Conservation (phyloP, 2,797 vertebrate genomes). For the Clarias platycephalus region DNA sequence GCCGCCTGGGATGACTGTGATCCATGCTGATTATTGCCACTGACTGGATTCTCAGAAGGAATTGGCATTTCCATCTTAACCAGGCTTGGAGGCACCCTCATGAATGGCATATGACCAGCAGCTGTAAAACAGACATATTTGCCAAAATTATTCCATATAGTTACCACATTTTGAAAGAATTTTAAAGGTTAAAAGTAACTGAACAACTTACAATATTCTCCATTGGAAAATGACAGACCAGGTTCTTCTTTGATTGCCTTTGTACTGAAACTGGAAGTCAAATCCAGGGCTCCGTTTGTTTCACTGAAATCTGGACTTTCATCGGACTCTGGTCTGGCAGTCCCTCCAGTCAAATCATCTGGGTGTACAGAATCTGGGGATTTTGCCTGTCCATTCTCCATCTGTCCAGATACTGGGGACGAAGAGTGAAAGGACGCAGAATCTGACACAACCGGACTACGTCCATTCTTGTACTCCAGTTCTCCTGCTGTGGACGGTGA, state of each 20-base stretch:
- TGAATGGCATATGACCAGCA: slow-evolving; percentile 77
- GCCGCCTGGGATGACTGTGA: slow-evolving; percentile 82
- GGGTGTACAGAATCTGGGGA: slow-evolving; percentile 75
- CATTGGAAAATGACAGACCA: slow-evolving; percentile 74
- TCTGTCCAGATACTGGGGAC: slow-evolving; percentile 83
- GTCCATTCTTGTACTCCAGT: slow-evolving; percentile 81
- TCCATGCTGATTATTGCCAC: slow-evolving; percentile 69
- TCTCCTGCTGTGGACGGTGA: slow-evolving; percentile 76
- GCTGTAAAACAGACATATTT: slow-evolving; percentile 65
- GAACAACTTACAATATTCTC: slow-evolving; percentile 81
- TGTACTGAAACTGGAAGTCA: slow-evolving; percentile 80
- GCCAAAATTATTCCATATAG: not conserved
- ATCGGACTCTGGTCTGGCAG: slow-evolving; percentile 73
- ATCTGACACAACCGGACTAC: slow-evolving; percentile 83
- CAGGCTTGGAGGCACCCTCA: slow-evolving; percentile 82
- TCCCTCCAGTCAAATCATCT: slow-evolving; percentile 63
- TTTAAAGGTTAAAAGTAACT: not conserved
- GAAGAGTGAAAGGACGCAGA: slow-evolving; percentile 75
- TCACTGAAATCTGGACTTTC: slow-evolving; percentile 71
- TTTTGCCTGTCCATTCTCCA: slow-evolving; percentile 72
- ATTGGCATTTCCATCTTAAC: slow-evolving; percentile 90
- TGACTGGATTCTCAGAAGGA: slow-evolving; percentile 76
- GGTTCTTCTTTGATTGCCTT: slow-evolving; percentile 85
- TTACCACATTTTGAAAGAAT: not conserved
- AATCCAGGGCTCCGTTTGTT: slow-evolving; percentile 85